Evolutionary conservation across 2,888 invertebrate species (phyloP).

Genomic region (Branchellion lobata): DNA sequence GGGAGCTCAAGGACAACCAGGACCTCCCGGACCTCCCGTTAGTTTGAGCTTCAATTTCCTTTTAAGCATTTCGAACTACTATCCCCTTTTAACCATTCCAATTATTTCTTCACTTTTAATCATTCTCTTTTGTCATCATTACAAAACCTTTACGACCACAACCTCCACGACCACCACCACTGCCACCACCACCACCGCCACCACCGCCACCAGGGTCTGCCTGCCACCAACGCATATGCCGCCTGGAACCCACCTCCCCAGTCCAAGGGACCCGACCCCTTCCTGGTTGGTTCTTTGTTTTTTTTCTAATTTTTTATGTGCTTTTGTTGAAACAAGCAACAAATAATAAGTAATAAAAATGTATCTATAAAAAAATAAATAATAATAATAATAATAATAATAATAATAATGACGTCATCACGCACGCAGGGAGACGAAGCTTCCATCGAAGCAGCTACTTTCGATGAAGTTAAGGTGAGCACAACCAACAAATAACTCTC

Average conservation of each 20-base stretch:
- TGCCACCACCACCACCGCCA: too few relatives aligned
- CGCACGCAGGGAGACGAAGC: constrained; percentile 5
- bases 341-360: too few relatives aligned
- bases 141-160: neutral
- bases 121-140: too few relatives aligned
- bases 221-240: neutral
- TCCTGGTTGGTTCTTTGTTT: constrained; percentile 63
- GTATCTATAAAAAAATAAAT: neutral
- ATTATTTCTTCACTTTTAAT: too few relatives aligned
- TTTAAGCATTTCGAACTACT: neutral
- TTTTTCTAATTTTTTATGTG: neutral
- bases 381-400: too few relatives aligned
- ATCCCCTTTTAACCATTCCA: too few relatives aligned
- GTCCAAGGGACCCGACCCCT: constrained; percentile 43
- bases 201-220: neutral
- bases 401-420: too few relatives aligned
- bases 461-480: constrained; percentile 7
- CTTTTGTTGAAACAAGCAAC: neutral
- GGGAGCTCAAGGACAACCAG: constrained; percentile 62
- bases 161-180: too few relatives aligned
- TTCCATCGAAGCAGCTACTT: neutral
- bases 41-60: neutral
- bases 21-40: constrained; percentile 63
- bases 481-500: too few relatives aligned
- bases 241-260: constrained; percentile 25